Percentiles rank a stretch among this genome's conserved stretches.
Evolutionary conservation across 2,113 vertebrate species (phyloP).

Genomic region (Xyliphius kryptos): DNA sequence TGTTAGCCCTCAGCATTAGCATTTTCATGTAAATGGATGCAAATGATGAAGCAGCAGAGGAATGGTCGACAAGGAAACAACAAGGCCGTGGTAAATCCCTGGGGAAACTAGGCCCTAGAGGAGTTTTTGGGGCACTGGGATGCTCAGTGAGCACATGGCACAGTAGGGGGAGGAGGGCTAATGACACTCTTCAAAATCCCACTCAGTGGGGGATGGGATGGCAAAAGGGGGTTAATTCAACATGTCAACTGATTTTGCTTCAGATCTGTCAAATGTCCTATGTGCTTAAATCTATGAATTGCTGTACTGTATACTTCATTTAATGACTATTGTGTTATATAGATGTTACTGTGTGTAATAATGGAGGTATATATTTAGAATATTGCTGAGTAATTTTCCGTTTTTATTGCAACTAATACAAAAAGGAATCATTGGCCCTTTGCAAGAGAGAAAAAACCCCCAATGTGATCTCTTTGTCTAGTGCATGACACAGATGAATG

Average conservation of each 20-base stretch:
- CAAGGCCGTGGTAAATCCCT: slow-evolving; percentile 54
- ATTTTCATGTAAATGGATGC: slow-evolving; percentile 34
- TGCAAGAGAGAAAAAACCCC: slow-evolving; percentile 7
- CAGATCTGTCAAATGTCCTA: slow-evolving; percentile 8
- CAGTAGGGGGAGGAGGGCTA: slow-evolving; percentile 44
- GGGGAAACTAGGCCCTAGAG: slow-evolving; percentile 41
- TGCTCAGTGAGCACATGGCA: slow-evolving; percentile 56
- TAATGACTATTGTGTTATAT: neutral
- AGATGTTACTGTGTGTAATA: too few relatives aligned
- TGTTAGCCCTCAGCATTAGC: neutral
- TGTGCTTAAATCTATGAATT: neutral
- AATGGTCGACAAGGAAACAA: slow-evolving; percentile 45
- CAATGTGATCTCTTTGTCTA: slow-evolving; percentile 2
- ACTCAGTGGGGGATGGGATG: slow-evolving; percentile 18
- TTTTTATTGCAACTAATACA: too few relatives aligned
- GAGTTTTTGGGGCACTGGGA: slow-evolving; percentile 41
- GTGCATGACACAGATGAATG: neutral
- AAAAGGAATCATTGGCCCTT: neutral
- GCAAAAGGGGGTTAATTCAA: slow-evolving; percentile 33
- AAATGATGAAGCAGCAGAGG: slow-evolving; percentile 17
- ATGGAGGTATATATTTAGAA: too few relatives aligned
- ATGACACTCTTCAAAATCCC: slow-evolving; percentile 57
- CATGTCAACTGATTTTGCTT: slow-evolving; percentile 53
- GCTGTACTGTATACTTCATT: neutral
- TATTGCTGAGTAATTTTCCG: neutral